Evolutionary conservation across 2,888 invertebrate genomes (phyloP), one percentile per base, ranked within the genome.

Genomic region (Laspeyria flexula): DNA sequence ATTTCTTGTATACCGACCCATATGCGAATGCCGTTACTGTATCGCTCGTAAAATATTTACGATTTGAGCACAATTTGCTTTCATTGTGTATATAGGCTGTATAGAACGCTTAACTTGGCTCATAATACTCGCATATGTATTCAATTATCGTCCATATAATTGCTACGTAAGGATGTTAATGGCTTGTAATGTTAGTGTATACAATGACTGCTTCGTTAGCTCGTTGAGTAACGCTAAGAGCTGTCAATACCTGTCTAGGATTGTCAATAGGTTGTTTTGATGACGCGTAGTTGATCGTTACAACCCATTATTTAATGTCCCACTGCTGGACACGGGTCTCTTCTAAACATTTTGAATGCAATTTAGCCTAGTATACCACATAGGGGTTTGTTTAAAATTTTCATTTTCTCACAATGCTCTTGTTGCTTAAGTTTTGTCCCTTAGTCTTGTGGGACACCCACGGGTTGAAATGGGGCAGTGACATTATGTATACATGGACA

Each of bases 1-100:
- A 35, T 21, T 13, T 15, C 27, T 38, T 31, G 16, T 29, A 25
- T 31, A 7, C 39, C 44, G 31, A 25, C 33, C 27, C 1, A 35
- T 30, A 27, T 47, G 41, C 29, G 21, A 42, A 30, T 16, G 13
- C 41, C 47, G 7, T 42, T 42, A 42, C 35, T n/a, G 62, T 68
- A 72, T 63, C 55, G 60, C 53, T 44, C 75, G 66, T 77, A 77
- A 77, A 77, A 69, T 75, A 73, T 77, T 77, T 75, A 77, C 64
- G 72, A 60, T 63, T 70, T 69, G 43, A 58, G 60, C 71, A 70
- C 68, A 67, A 74, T 76, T 75, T 73, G 61, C 53, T 60, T 72
- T 69, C 65, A 71, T 67, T 66, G 61, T 59, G 50, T 51, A 29
- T 35, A 43, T 39, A 27, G 10, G 31, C 12, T 35, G 16, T 38